phyloP scores from a whole-genome alignment of 2,113 vertebrate genomes.

The Phalacrocorax carbo region DNA sequence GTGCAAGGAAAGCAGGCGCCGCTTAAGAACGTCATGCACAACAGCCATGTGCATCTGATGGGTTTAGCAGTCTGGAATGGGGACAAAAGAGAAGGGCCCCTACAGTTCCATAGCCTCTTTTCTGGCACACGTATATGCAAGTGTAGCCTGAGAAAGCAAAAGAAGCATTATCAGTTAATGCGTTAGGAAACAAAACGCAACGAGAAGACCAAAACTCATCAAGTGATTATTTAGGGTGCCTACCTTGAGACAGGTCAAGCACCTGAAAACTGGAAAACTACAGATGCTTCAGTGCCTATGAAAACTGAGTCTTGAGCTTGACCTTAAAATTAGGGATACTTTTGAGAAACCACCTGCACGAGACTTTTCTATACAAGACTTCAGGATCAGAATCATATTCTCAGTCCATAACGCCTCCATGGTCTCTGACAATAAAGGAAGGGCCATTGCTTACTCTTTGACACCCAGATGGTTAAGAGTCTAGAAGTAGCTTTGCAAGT shows the following conservation, averaged over 20 bases:
- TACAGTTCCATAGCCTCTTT: background rate
- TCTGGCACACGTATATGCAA: background rate
- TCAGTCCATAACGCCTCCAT: accelerated
- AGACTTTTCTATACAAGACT: background rate
- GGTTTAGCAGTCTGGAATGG: slow-evolving; percentile 87
- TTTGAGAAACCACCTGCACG: accelerated
- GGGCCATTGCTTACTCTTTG: background rate
- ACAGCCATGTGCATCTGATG: slow-evolving; percentile 78
- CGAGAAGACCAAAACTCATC: background rate
- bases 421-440: background rate
- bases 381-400: background rate
- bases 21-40: slow-evolving; percentile 83
- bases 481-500: background rate
- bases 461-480: background rate
- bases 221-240: accelerated
- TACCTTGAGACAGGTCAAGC: background rate
- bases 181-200: background rate
- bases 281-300: background rate
- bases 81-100: background rate
- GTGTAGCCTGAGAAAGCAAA: background rate
- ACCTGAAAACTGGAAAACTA: background rate
- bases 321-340: background rate
- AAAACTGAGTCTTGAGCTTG: background rate
- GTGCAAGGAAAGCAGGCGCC: slow-evolving; percentile 80
- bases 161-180: accelerated